A percentile compares a stretch with the other conserved stretches of the same genome.
Conservation (phyloP, 2,113 vertebrate genomes). For the Cyprinodon tularosa region DNA sequence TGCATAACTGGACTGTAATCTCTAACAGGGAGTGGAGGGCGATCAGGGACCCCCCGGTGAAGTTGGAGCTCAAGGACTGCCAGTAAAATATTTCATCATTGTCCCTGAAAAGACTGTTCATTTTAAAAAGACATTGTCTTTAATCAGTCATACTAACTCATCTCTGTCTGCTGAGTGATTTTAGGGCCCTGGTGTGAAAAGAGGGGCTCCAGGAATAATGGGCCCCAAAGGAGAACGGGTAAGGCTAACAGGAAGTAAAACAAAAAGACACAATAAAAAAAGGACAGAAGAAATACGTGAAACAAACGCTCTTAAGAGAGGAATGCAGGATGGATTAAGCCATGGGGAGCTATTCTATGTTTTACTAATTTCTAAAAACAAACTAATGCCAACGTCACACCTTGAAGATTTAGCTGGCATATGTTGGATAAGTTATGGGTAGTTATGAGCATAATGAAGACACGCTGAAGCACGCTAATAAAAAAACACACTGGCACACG, state of each 20-base stretch:
- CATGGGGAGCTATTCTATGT: too few relatives aligned
- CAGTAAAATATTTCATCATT: slow-evolving; percentile 85
- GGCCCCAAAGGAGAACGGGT: slow-evolving; percentile 92
- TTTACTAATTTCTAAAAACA: too few relatives aligned
- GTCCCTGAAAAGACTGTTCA: neutral
- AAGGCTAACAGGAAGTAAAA: slow-evolving; percentile 57
- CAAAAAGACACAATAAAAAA: neutral
- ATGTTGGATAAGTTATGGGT: too few relatives aligned
- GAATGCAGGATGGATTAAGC: too few relatives aligned
- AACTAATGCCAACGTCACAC: too few relatives aligned
- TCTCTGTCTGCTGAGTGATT: slow-evolving; percentile 69
- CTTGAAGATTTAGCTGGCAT: too few relatives aligned
- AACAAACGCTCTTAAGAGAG: too few relatives aligned
- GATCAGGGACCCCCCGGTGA: slow-evolving; percentile 88
- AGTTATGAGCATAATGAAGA: too few relatives aligned
- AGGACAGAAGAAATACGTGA: too few relatives aligned
- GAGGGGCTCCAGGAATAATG: slow-evolving; percentile 87
- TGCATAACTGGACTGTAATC: slow-evolving; percentile 1
- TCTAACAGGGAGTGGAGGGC: slow-evolving; percentile 90
- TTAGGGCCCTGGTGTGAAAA: slow-evolving; percentile 87
- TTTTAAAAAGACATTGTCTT: neutral
- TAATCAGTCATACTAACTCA: slow-evolving; percentile 39
- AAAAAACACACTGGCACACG: too few relatives aligned
- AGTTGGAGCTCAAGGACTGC: slow-evolving; percentile 88
- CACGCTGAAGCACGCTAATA: too few relatives aligned